phyloP scores from a whole-genome alignment of 2,797 vertebrate genomes.

The Eidolon dupreanum region DNA sequence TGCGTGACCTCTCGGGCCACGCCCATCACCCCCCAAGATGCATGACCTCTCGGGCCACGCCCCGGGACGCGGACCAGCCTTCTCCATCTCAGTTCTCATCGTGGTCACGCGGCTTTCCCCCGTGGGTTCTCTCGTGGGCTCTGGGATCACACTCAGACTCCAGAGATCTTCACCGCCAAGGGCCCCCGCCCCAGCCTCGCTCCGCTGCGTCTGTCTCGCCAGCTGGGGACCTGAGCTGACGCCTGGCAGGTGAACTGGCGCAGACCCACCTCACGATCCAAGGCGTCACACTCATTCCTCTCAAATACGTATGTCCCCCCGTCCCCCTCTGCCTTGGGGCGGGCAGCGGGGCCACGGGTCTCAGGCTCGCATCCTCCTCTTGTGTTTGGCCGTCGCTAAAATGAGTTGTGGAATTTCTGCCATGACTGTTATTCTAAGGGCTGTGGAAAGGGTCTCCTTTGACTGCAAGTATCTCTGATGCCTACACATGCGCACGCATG shows the following conservation, averaged over 20 bases:
- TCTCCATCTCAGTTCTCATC: neutral
- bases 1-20: rapidly evolving
- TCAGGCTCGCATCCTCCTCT: rapidly evolving
- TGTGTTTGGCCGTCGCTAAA: neutral
- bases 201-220: neutral
- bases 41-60: rapidly evolving
- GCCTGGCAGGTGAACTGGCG: no score
- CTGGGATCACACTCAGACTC: neutral
- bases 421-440: neutral
- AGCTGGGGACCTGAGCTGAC: neutral
- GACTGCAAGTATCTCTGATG: neutral
- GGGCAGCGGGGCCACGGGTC: no score
- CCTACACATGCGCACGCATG: no score
- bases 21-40: no score
- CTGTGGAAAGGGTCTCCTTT: neutral
- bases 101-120: neutral
- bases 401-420: neutral
- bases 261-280: neutral
- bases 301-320: rapidly evolving
- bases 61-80: rapidly evolving
- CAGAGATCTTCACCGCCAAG: neutral
- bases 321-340: neutral
- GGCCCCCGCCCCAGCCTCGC: rapidly evolving
- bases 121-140: neutral
- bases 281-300: neutral